phyloP scores from a whole-genome alignment of 2,113 vertebrate species.

The Triplophysa rosa region DNA sequence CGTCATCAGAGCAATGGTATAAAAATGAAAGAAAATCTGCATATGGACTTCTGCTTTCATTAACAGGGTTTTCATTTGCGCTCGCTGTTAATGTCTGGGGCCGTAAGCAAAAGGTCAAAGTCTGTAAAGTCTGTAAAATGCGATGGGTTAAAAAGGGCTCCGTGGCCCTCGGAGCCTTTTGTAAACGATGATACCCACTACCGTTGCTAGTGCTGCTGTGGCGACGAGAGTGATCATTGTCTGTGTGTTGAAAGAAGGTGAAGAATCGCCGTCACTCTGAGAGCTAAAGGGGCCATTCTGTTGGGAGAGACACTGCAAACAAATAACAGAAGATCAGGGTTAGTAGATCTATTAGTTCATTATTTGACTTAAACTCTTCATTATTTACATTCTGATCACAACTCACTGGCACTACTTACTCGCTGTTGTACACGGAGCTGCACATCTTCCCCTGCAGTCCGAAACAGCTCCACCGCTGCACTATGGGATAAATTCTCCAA shows the following conservation, averaged over 20 bases:
- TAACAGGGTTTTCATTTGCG: conserved; percentile 47
- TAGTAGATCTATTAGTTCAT: not conserved
- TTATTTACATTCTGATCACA: not conserved
- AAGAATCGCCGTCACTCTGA: conserved; percentile 44
- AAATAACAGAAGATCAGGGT: conserved; percentile 17
- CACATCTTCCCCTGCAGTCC: conserved; percentile 83
- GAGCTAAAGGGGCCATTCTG: conserved; percentile 61
- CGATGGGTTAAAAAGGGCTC: conserved; percentile 56
- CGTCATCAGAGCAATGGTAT: conserved; percentile 39
- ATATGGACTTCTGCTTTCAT: conserved; percentile 17
- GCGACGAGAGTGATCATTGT: not conserved
- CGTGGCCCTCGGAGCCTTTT: conserved; percentile 33
- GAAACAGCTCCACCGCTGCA: conserved; percentile 87
- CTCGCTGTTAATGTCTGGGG: conserved; percentile 58
- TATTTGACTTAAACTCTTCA: not conserved
- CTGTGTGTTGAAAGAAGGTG: conserved; percentile 51
- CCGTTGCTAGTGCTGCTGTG: conserved; percentile 35
- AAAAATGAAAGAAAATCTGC: conserved; percentile 32
- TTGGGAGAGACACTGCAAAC: conserved; percentile 54
- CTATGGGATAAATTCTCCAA: conserved; percentile 81
- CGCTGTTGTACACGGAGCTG: conserved; percentile 83
- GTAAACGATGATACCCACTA: conserved; percentile 54
- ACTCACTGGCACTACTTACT: conserved; percentile 65
- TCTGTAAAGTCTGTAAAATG: conserved; percentile 55
- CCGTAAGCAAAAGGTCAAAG: conserved; percentile 51